Percentiles rank a stretch among this genome's conserved stretches.
phyloP scores from a whole-genome alignment of 2,888 invertebrate genomes.

The Sabatieria punctata region DNA sequence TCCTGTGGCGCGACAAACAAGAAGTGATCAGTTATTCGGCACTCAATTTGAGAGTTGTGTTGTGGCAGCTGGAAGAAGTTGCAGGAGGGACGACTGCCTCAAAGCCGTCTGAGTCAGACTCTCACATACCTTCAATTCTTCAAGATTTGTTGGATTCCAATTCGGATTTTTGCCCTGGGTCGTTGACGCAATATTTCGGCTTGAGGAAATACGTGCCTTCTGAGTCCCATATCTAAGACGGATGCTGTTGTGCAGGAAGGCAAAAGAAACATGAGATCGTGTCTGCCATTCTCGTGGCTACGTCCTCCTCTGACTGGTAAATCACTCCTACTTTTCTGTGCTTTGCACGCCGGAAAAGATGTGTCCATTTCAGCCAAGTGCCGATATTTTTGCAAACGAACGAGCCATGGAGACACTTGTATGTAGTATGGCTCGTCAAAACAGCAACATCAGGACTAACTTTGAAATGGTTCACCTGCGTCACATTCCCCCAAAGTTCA shows the following conservation, averaged over 20 bases:
- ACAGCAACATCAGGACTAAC: conserved; percentile 55
- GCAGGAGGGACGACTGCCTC: neutral
- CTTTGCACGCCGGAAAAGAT: too few species aligned
- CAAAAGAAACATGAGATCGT: conserved; percentile 6
- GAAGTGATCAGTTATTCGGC: too few species aligned
- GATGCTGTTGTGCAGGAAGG: conserved; percentile 2
- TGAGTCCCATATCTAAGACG: neutral
- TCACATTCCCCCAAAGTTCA: conserved; percentile 58
- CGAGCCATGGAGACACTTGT: too few species aligned
- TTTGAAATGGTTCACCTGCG: conserved; percentile 76
- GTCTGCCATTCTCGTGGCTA: conserved; percentile 2
- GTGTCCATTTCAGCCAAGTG: conserved; percentile 48
- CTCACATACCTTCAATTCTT: neutral
- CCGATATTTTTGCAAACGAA: too few species aligned
- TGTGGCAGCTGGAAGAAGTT: neutral
- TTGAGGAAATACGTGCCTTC: neutral
- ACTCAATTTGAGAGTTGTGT: too few species aligned
- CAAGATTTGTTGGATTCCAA: neutral
- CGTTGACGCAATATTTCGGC: neutral
- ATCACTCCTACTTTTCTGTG: too few species aligned
- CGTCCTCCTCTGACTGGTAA: neutral
- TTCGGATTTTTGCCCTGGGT: neutral
- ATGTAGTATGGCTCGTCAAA: conserved; percentile 64
- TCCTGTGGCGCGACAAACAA: too few species aligned
- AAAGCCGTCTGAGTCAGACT: neutral